These are phyloP conservation scores for Rachycentron canadum DNA, from an alignment of 2,797 vertebrate species.

Conservation along the genomic window DNA sequence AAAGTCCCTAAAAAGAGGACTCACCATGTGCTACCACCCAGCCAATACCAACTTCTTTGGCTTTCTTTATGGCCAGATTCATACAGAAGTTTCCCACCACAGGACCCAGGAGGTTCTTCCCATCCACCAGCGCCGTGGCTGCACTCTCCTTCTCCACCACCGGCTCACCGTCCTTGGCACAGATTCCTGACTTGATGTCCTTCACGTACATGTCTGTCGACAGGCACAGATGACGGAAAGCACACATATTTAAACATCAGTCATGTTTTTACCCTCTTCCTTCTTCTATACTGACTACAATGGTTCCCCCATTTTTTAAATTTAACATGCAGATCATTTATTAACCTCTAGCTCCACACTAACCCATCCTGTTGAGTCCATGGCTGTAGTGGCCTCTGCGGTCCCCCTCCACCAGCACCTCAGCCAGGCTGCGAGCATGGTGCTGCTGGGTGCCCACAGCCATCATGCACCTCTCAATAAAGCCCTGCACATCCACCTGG, in stretches of 20 bases:
- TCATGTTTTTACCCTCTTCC: neutral
- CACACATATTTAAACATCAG: neutral
- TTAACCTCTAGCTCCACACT: constrained; percentile 22
- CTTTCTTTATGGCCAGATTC: constrained; percentile 85
- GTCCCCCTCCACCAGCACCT: constrained; percentile 86
- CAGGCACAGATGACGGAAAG: neutral
- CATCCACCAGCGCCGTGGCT: constrained; percentile 85
- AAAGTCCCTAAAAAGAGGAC: constrained; percentile 10
- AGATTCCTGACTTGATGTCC: constrained; percentile 81
- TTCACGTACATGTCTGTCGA: constrained; percentile 85
- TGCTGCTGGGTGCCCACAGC: constrained; percentile 78
- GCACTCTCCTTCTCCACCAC: constrained; percentile 80
- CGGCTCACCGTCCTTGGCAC: constrained; percentile 82
- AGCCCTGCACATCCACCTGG: constrained; percentile 75
- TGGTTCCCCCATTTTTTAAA: neutral
- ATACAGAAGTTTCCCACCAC: constrained; percentile 89
- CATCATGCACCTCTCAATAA: constrained; percentile 83
- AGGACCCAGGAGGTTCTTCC: constrained; percentile 85
- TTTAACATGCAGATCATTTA: neutral
- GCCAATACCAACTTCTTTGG: constrained; percentile 82
- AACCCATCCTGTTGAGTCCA: constrained; percentile 87
- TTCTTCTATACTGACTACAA: neutral
- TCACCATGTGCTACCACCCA: constrained; percentile 86
- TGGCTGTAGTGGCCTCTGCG: constrained; percentile 87
- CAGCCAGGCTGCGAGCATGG: constrained; percentile 83